A percentile compares a stretch with the other conserved stretches of the same genome.
phyloP scores from a whole-genome alignment of 2,113 vertebrate species.

The Melanostigma gelatinosum region DNA sequence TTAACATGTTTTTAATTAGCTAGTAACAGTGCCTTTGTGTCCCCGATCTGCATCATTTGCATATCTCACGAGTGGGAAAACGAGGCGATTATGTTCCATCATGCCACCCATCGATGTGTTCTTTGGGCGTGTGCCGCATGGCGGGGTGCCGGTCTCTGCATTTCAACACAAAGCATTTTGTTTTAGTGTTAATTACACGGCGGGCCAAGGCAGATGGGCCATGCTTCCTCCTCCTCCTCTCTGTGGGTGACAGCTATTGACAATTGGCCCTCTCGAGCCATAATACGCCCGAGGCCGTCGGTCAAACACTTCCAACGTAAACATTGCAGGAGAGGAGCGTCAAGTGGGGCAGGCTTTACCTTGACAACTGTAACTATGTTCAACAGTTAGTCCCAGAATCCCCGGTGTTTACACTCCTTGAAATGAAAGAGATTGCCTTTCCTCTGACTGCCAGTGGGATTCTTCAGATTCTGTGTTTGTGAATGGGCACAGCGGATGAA shows the following conservation, averaged over 20 bases:
- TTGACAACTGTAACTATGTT: conserved; percentile 83
- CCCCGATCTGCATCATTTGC: conserved; percentile 51
- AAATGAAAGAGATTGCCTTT: conserved; percentile 60
- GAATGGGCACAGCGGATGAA: conserved; percentile 43
- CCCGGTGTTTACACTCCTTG: conserved; percentile 57
- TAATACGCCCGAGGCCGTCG: conserved; percentile 77
- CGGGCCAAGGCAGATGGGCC: conserved; percentile 66
- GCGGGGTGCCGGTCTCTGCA: conserved; percentile 56
- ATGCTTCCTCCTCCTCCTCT: conserved; percentile 43
- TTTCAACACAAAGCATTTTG: conserved; percentile 74
- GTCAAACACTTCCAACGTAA: conserved; percentile 75
- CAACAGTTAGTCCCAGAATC: conserved; percentile 77
- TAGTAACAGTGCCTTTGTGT: conserved; percentile 50
- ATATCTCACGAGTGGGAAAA: conserved; percentile 44
- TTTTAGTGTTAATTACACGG: conserved; percentile 75
- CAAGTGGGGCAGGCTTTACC: conserved; percentile 65
- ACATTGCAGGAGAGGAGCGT: conserved; percentile 61
- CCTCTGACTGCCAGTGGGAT: conserved; percentile 60
- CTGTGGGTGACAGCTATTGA: conserved; percentile 81
- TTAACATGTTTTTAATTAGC: conserved; percentile 61
- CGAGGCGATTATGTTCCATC: conserved; percentile 65
- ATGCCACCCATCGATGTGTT: conserved; percentile 64
- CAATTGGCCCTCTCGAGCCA: conserved; percentile 78
- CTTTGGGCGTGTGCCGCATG: conserved; percentile 60
- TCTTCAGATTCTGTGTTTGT: conserved; percentile 38